Evolutionary conservation across 2,797 vertebrate genomes (phyloP).

Genomic region (Acanthis flammea): DNA sequence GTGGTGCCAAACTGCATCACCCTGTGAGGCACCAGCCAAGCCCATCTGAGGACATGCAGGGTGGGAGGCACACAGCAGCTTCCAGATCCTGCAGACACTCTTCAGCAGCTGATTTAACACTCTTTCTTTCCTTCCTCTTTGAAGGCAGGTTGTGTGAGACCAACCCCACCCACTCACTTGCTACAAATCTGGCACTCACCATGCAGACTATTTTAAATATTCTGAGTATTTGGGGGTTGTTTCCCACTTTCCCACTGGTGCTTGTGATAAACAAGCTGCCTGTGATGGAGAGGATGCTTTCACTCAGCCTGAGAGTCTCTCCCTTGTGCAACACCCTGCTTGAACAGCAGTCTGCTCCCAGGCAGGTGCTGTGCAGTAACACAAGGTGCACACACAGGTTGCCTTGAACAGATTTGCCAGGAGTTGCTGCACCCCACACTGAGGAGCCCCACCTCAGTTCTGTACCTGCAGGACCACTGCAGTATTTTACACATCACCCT

Average conservation of each 20-base stretch:
- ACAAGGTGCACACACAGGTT: background rate
- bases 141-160: background rate
- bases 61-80: background rate
- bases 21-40: background rate
- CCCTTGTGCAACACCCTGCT: background rate
- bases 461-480: background rate
- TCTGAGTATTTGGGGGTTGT: background rate
- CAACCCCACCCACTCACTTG: background rate
- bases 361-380: background rate
- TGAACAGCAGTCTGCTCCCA: background rate
- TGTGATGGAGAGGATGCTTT: background rate
- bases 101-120: background rate
- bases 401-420: background rate
- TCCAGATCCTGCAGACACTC: background rate
- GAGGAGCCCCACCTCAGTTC: background rate
- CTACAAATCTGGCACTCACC: conserved; percentile 1
- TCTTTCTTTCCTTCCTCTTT: background rate
- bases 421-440: background rate
- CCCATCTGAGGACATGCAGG: background rate
- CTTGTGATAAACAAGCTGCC: background rate
- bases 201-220: background rate
- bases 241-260: background rate
- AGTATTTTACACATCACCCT: background rate
- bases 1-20: background rate
- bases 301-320: background rate